phyloP scores from a whole-genome alignment of 2,113 vertebrate genomes.

The Plecotus auritus region DNA sequence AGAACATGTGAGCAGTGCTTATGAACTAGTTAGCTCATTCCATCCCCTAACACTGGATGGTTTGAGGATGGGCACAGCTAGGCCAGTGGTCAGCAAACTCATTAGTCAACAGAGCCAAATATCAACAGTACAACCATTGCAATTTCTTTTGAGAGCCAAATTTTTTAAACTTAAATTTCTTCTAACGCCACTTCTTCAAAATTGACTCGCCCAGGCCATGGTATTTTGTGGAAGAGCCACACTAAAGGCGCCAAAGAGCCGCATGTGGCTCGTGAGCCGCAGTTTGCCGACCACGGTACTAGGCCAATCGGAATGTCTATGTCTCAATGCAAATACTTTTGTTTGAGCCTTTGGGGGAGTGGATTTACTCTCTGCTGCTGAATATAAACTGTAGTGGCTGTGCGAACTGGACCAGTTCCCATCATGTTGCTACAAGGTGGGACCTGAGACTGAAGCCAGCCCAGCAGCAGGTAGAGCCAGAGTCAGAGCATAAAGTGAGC shows the following conservation, averaged over 20 bases:
- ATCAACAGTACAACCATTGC: too few relatives aligned
- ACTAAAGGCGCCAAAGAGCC: too few relatives aligned
- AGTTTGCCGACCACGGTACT: too few relatives aligned
- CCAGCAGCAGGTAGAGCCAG: neutral
- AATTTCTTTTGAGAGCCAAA: too few relatives aligned
- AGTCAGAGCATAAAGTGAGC: neutral
- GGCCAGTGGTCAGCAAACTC: too few relatives aligned
- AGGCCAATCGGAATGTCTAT: neutral
- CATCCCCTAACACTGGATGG: neutral
- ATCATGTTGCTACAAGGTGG: neutral
- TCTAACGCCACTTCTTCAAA: too few relatives aligned
- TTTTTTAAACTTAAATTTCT: too few relatives aligned
- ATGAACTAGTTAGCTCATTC: neutral
- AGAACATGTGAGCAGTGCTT: neutral
- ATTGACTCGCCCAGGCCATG: too few relatives aligned
- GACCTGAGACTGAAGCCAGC: neutral
- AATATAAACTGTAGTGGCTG: neutral
- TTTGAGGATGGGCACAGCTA: neutral
- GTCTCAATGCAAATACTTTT: neutral
- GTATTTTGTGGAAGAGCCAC: too few relatives aligned
- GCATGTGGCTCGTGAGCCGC: too few relatives aligned
- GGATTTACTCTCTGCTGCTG: neutral
- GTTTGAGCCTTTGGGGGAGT: neutral
- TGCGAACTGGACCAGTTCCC: neutral
- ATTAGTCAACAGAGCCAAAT: too few relatives aligned